A percentile compares a stretch with the other conserved stretches of the same genome.
Conservation (phyloP, 1,140 invertebrate species). For the Drosophila sucinea region DNA sequence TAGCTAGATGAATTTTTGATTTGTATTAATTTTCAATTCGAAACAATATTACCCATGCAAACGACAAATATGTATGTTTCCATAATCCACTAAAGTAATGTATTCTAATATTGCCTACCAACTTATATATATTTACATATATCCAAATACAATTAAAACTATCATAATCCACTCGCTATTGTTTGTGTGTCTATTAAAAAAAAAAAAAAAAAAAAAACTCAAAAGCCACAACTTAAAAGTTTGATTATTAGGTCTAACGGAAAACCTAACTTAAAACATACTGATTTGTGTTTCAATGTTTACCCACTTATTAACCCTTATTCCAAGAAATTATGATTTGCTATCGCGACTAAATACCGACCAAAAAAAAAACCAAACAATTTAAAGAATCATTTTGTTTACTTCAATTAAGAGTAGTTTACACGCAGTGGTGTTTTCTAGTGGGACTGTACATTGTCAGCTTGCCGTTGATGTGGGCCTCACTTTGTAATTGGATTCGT, state of each 20-base stretch:
- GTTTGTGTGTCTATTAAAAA: slow-evolving; percentile 68
- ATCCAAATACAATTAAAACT: slow-evolving; percentile 43
- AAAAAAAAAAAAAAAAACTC: slow-evolving; percentile 37
- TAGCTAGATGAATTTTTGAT: background rate
- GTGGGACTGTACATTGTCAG: slow-evolving; percentile 86
- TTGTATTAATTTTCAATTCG: background rate
- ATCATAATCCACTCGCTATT: slow-evolving; percentile 81
- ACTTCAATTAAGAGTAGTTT: slow-evolving; percentile 83
- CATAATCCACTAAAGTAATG: slow-evolving; percentile 30
- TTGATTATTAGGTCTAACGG: slow-evolving; percentile 42
- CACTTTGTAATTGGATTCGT: slow-evolving; percentile 83
- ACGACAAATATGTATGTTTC: background rate
- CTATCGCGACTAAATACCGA: slow-evolving; percentile 60
- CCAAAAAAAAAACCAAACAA: slow-evolving; percentile 43
- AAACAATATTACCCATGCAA: background rate
- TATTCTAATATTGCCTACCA: slow-evolving; percentile 30
- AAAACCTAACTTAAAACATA: slow-evolving; percentile 43
- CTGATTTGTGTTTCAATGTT: slow-evolving; percentile 70
- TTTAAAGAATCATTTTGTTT: slow-evolving; percentile 70
- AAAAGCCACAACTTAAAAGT: slow-evolving; percentile 54
- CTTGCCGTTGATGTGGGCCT: slow-evolving; percentile 88
- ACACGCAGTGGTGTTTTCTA: slow-evolving; percentile 83
- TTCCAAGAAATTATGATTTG: slow-evolving; percentile 67
- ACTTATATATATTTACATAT: slow-evolving; percentile 30
- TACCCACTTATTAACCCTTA: slow-evolving; percentile 1